Evolutionary conservation across 92 coral and sea anemone genomes (phyloP), one percentile per base, ranked within the genome.

Genomic region (Micromussa lordhowensis): DNA sequence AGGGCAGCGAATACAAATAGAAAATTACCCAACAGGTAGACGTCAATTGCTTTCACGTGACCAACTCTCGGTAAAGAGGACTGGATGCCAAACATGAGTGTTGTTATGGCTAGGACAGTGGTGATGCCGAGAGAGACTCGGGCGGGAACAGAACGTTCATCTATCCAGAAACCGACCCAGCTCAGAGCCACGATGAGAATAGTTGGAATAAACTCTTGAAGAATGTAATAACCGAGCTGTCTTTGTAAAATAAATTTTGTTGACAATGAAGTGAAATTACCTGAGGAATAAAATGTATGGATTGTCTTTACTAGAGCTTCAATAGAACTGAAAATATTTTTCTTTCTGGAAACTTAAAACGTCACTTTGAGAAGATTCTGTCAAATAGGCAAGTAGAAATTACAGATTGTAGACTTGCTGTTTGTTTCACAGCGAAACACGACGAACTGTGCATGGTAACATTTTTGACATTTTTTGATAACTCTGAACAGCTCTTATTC

Each of bases 141-240:
- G 61, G 94, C 94, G 12, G 94, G 94, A 40, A 92, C 90, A 87
- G 94, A 92, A 22, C 94, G 86, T 74, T 92, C 94, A 84, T 92
- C 94, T 87, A 92, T 92, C 94, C 94, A 92, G 80, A 92, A 92
- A 61, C 94, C 85, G 24, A 92, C 94, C 94, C 94, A 92, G 78
- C 94, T 92, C 24, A 92, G 40, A 10, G 84, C 85, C 6, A 88
- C 92, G 40, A 92, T 88, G n/a, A 92, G 75, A 58, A 82, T 79
- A 26, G 92, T 83, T 29, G 94, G 94, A 61, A 92, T 63, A 72
- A 92, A 92, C 2, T 86, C 80, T 70, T 88, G 92, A 61, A 92
- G 88, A 68, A 92, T 49, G 90, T 92, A 92, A 64, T 84, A 92
- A 24, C 92, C 88, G 35, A 88, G 35, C 51, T 82, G 61, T 49